These are phyloP conservation scores for Mythimna albipuncta DNA, from an alignment of 2,888 invertebrate species.

Conservation along the genomic window DNA sequence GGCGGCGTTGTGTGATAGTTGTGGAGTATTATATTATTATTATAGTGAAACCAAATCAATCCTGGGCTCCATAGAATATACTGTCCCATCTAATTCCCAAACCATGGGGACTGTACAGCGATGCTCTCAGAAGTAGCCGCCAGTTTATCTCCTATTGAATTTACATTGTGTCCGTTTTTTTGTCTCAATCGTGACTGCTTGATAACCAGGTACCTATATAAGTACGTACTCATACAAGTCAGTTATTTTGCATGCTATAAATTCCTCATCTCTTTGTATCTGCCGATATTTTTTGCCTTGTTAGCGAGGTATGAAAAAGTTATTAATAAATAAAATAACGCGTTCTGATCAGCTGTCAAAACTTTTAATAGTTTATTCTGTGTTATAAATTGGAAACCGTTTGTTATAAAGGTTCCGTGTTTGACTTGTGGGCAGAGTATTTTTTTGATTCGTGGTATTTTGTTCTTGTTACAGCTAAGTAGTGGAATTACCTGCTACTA, in stretches of 20 bases:
- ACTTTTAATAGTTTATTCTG: slow-evolving; percentile 53
- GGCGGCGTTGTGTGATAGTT: too few species aligned
- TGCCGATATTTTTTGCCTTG: slow-evolving; percentile 73
- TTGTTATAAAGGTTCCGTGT: slow-evolving; percentile 27
- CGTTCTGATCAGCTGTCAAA: slow-evolving; percentile 63
- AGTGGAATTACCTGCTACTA: too few species aligned
- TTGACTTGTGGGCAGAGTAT: not conserved
- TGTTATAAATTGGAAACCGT: slow-evolving; percentile 55
- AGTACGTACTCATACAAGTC: slow-evolving; percentile 41
- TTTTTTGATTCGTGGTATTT: not conserved
- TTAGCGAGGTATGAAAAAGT: slow-evolving; percentile 61
- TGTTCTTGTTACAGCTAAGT: not conserved
- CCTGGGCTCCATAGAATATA: not conserved
- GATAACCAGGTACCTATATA: slow-evolving; percentile 54
- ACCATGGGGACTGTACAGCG: slow-evolving; percentile 27
- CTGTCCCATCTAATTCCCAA: slow-evolving; percentile 21
- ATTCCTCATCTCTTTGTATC: slow-evolving; percentile 69
- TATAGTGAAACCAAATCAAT: not conserved
- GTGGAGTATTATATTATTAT: too few species aligned
- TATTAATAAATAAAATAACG: slow-evolving; percentile 47
- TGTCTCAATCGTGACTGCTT: slow-evolving; percentile 69
- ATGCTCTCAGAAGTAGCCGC: slow-evolving; percentile 54
- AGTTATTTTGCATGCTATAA: slow-evolving; percentile 69
- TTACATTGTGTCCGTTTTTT: slow-evolving; percentile 74
- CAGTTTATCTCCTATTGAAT: slow-evolving; percentile 71